Evolutionary conservation across 2,113 vertebrate species (phyloP), one percentile per base, ranked within the genome.

Genomic region (Mionectes macconnelli): DNA sequence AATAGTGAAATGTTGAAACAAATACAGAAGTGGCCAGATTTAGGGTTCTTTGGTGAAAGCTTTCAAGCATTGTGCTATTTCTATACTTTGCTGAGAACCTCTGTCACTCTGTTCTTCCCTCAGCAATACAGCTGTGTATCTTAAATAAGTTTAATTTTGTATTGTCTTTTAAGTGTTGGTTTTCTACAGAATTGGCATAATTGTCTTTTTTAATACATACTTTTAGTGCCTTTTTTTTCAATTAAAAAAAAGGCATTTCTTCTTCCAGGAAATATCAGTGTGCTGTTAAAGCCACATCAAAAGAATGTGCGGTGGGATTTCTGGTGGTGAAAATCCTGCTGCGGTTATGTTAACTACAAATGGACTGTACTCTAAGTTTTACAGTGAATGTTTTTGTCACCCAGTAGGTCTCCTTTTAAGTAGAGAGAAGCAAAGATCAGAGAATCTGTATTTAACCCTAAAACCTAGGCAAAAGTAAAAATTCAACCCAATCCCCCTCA

Each of bases 381-480:
- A 86, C 14, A 87, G 77, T 59, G 74, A 66, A 74, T 79, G 78
- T 5, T 91, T 97, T 95, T 94, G 93, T 96, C 90, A 97, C 79
- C 40, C 90, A 75, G 88, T 94, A 83, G 85, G 90, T 88, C 97
- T 94, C 85, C 79, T 96, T 97, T 96, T 96, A 97, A 96, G 91
- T 93, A 94, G 87, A 94, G 80, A 95, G 91, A 96, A 97, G 90
- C 63, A 79, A 89, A 94, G 84, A 83, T 96, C 88, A 93, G 75
- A 94, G 74, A 91, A 90, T 97, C 94, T 97, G 87, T 89, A 94
- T 78, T 76, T 74, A 96, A 96, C 56, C 64, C 77, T 90, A 82
- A 94, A 85, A 87, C 37, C 6, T 68, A 37, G 22, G 59, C 24
- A 57, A 89, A 69, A 87, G 44, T 78, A 89, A 84, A 89, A 66